Evolutionary conservation across 2,113 vertebrate species (phyloP), one percentile per base, ranked within the genome.

Genomic region (Taxidea taxus): DNA sequence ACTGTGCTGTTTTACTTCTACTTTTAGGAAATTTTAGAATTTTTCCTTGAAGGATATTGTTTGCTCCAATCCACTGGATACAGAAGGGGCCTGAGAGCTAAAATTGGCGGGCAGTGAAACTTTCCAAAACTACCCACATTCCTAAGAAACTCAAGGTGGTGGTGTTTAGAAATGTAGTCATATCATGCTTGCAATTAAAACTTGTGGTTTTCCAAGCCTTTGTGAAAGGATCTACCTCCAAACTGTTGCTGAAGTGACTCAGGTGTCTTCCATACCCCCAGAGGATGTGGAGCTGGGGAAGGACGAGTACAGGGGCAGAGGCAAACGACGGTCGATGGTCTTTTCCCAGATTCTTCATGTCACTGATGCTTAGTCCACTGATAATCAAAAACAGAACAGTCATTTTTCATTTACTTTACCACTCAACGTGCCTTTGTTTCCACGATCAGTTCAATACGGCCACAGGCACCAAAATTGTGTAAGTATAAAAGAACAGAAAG

Each of bases 241-340:
- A 91, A 80, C 58, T 84, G 84, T 92, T 85, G 51, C 58, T 82
- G 90, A n/a, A 94, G 44, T 31, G 84, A 91, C 42, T 92, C 44
- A 34, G 13, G 39, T 44, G n/a, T 75, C 13, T 51, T 54, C n/a
- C 8, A 2, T 31, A 31, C 64, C 44, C 91, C 84, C 47, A 47
- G n/a, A 85, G 34, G 74, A 39, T 0, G 1, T 18, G 34, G n/a
- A 34, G 16, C n/a, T 84, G 49, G 31, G 29, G 39, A 44, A 31
- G 18, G 75, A 91, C 5, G 18, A 44, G 34, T 88, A 15, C 39
- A 25, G 39, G 60, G 3, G 34, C 29, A 64, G 37, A 92, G 4
- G 12, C 34, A 72, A 78, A 44, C 42, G 37, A 70, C 49, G 14
- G 3, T 12, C 34, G 0, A 37, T 27, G 80, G 54, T 78, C 90